phyloP scores from a whole-genome alignment of 2,888 invertebrate species.

The Epistrophe grossulariae region DNA sequence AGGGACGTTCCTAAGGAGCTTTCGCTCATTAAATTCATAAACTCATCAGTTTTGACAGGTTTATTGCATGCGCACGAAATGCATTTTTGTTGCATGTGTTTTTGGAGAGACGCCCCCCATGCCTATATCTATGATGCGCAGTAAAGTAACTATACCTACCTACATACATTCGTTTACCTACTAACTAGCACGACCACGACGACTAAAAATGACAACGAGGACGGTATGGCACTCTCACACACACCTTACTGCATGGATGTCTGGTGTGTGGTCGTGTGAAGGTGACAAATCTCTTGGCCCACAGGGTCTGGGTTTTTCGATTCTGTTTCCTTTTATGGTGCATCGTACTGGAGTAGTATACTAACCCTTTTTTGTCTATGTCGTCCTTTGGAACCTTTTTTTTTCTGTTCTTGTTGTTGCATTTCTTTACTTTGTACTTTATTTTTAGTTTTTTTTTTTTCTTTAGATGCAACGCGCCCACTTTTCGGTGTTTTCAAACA shows the following conservation, averaged over 20 bases:
- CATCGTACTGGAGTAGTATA: slow-evolving; percentile 73
- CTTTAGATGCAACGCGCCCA: slow-evolving; percentile 67
- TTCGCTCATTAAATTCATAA: slow-evolving; percentile 75
- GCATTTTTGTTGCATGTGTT: slow-evolving; percentile 66
- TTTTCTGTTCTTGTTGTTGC: slow-evolving; percentile 22
- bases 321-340: slow-evolving; percentile 72
- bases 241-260: slow-evolving; percentile 40
- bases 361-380: slow-evolving; percentile 73
- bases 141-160: slow-evolving; percentile 56
- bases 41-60: slow-evolving; percentile 75
- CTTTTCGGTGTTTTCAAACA: slow-evolving; percentile 69
- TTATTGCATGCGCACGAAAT: slow-evolving; percentile 75
- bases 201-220: not conserved
- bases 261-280: slow-evolving; percentile 60
- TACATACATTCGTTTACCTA: too few relatives aligned
- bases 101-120: slow-evolving; percentile 69
- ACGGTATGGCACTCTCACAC: slow-evolving; percentile 20
- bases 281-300: slow-evolving; percentile 72
- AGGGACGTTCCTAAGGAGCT: slow-evolving; percentile 68
- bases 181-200: slow-evolving; percentile 42
- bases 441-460: slow-evolving; percentile 35
- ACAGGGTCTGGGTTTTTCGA: slow-evolving; percentile 71
- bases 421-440: slow-evolving; percentile 18
- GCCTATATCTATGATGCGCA: slow-evolving; percentile 66
- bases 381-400: slow-evolving; percentile 50